Evolutionary conservation across 2,888 invertebrate species (phyloP).

Genomic region (Cantharis flavilabris): DNA sequence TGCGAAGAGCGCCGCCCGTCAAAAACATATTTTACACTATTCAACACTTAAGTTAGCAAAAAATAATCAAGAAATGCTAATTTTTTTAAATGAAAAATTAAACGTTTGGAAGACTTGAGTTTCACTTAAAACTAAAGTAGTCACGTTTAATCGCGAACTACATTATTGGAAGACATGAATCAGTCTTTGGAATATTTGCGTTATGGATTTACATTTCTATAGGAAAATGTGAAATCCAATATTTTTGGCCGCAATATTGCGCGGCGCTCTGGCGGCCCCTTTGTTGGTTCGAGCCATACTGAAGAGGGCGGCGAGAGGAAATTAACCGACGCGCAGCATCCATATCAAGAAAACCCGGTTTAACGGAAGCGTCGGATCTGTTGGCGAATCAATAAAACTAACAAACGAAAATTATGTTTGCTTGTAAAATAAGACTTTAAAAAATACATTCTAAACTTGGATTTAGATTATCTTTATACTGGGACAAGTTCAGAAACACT

Average conservation of each 20-base stretch:
- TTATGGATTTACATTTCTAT: conserved; percentile 36
- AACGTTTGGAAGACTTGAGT: conserved; percentile 61
- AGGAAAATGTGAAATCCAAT: not conserved
- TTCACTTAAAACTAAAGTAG: conserved; percentile 48
- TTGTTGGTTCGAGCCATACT: conserved; percentile 34
- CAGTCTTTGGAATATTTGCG: conserved; percentile 53
- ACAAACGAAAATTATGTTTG: not conserved
- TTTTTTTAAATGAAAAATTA: not conserved
- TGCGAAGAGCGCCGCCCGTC: conserved; percentile 49
- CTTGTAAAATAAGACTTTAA: not conserved
- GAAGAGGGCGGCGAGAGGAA: conserved; percentile 28
- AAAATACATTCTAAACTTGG: not conserved
- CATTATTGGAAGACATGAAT: conserved; percentile 57
- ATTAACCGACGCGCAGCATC: conserved; percentile 46
- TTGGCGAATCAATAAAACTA: conserved; percentile 28
- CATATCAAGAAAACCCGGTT: conserved; percentile 30
- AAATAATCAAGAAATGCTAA: not conserved
- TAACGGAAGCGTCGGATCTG: conserved; percentile 29
- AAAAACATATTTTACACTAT: conserved; percentile 43
- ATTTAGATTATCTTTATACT: not conserved
- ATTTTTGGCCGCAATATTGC: conserved; percentile 27
- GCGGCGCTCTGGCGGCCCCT: conserved; percentile 27
- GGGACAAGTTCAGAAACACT: not conserved
- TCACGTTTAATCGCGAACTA: conserved; percentile 32
- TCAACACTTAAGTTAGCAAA: not conserved